A percentile compares a stretch with the other conserved stretches of the same genome.
These are phyloP conservation scores for Caenorhabditis macrosperma DNA, from an alignment of 2,888 invertebrate species.

Conservation along the genomic window DNA sequence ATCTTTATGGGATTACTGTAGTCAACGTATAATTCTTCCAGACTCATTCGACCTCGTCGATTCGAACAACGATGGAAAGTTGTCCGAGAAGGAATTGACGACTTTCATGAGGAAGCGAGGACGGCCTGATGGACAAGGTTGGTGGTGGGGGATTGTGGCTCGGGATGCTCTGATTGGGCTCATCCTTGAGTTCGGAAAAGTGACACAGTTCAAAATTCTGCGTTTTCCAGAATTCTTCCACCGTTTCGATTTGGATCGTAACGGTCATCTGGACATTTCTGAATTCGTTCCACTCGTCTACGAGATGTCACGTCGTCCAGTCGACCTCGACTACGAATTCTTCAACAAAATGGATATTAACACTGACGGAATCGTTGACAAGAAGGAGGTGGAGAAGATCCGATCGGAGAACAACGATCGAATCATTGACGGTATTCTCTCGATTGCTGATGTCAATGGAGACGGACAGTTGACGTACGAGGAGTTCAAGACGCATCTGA, in stretches of 20 bases:
- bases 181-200: no score
- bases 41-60: conserved; percentile 58
- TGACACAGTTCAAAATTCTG: no score
- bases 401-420: conserved; percentile 59
- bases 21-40: no score
- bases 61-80: conserved; percentile 52
- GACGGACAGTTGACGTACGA: conserved; percentile 72
- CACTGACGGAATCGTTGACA: conserved; percentile 68
- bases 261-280: conserved; percentile 69
- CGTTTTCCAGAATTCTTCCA: conserved; percentile 63
- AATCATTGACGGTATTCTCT: conserved; percentile 75
- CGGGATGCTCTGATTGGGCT: background rate
- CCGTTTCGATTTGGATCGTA: conserved; percentile 68
- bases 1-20: no score
- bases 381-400: conserved; percentile 41
- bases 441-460: conserved; percentile 73
- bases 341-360: conserved; percentile 76
- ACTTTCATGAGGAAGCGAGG: conserved; percentile 52
- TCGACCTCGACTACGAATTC: conserved; percentile 70
- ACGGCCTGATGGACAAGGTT: conserved; percentile 50
- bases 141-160: background rate
- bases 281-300: conserved; percentile 78
- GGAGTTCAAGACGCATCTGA: conserved; percentile 69
- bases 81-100: conserved; percentile 35
- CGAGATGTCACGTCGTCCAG: conserved; percentile 70